These are phyloP conservation scores for Eilema depressum DNA, from an alignment of 2,888 invertebrate species.

Conservation along the genomic window DNA sequence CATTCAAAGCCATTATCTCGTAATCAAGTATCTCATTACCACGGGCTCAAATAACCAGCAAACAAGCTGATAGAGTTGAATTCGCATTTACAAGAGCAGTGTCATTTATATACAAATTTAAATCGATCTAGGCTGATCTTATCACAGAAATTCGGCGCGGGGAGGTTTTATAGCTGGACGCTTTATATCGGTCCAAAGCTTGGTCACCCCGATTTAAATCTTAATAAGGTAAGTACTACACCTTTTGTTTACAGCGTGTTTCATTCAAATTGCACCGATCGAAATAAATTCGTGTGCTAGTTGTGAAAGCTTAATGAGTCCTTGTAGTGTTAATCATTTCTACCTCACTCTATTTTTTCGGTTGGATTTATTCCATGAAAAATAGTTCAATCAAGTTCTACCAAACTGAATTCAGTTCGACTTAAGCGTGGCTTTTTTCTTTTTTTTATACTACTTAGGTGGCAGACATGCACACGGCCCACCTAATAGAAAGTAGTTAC, in stretches of 20 bases:
- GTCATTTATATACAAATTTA: conserved; percentile 2
- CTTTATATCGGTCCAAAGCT: conserved; percentile 3
- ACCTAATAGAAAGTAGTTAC: too few species aligned
- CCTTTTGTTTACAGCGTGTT: not conserved
- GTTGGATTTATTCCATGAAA: not conserved
- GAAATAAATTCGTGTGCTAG: not conserved
- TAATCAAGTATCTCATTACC: not conserved
- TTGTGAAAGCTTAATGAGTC: not conserved
- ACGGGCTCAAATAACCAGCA: not conserved
- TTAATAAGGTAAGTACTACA: not conserved
- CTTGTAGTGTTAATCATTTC: not conserved
- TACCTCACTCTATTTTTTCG: not conserved
- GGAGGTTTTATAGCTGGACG: not conserved
- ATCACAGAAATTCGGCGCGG: not conserved
- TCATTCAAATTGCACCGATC: not conserved
- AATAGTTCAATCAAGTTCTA: not conserved
- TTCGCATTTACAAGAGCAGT: not conserved
- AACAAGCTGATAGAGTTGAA: not conserved
- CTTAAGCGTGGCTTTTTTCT: too few species aligned
- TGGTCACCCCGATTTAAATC: not conserved
- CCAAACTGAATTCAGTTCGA: not conserved
- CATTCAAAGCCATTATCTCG: not conserved
- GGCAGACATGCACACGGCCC: too few species aligned
- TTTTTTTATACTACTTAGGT: too few species aligned
- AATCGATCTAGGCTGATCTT: conserved; percentile 2